phyloP scores from a whole-genome alignment of 2,797 vertebrate species.

The Geotrypetes seraphini region DNA sequence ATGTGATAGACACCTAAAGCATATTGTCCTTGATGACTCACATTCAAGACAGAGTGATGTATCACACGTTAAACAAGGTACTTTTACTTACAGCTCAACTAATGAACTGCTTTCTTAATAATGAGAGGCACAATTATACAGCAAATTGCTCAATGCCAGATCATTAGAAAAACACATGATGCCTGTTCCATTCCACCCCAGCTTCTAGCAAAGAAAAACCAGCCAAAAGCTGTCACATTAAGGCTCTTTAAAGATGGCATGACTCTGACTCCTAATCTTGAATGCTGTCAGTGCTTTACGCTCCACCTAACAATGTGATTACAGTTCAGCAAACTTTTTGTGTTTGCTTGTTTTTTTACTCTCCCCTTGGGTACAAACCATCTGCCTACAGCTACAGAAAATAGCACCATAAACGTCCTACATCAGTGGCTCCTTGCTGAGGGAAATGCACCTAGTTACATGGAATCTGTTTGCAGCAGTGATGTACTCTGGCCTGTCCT shows the following conservation, averaged over 20 bases:
- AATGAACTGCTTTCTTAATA: too few relatives aligned
- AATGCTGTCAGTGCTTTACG: conserved; percentile 19
- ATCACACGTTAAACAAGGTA: conserved; percentile 4
- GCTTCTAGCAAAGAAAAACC: conserved; percentile 3
- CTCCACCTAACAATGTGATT: conserved; percentile 26
- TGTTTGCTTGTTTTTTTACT: conserved; percentile 17
- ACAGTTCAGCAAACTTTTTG: conserved; percentile 23
- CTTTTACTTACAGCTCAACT: conserved; percentile 3
- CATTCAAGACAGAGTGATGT: too few relatives aligned
- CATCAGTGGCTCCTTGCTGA: conserved; percentile 5
- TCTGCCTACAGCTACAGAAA: conserved; percentile 23
- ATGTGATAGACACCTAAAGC: too few relatives aligned
- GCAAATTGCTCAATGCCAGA: conserved; percentile 17
- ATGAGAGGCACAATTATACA: conserved; percentile 6
- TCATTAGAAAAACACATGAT: background rate
- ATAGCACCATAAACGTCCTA: too few relatives aligned
- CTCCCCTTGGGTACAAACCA: conserved; percentile 25
- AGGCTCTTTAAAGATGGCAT: conserved; percentile 12
- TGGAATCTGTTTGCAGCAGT: conserved; percentile 4
- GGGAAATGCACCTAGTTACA: conserved; percentile 1
- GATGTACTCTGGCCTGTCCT: background rate
- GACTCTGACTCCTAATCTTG: conserved; percentile 10
- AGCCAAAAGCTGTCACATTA: conserved; percentile 14
- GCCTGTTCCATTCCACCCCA: background rate
- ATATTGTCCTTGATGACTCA: too few relatives aligned